These are phyloP conservation scores for Cladopsammia gracilis DNA, from an alignment of 64 coral and sea anemone species.

Conservation along the genomic window DNA sequence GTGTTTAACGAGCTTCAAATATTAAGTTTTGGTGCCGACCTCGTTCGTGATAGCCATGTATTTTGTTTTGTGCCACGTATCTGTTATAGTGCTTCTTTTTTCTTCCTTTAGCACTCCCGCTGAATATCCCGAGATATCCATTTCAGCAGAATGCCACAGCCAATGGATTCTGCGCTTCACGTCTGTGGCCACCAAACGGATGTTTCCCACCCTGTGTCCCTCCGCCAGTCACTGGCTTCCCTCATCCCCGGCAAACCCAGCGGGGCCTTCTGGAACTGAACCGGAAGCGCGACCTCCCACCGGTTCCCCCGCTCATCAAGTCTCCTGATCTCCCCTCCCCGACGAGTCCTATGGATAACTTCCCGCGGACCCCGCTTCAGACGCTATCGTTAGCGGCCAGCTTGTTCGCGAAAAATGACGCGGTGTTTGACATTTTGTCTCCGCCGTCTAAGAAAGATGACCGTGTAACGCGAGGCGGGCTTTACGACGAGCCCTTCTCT, in stretches of 20 bases:
- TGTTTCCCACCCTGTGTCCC: constrained; percentile 25
- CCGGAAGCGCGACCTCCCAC: constrained; percentile 54
- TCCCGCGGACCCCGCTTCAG: constrained; percentile 16
- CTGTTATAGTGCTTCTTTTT: neutral
- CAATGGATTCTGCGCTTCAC: constrained; percentile 53
- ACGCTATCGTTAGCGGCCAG: constrained; percentile 29
- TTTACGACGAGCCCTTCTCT: constrained; percentile 37
- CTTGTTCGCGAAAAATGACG: constrained; percentile 24
- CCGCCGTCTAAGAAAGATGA: constrained; percentile 6
- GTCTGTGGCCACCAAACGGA: constrained; percentile 70
- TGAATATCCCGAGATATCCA: neutral
- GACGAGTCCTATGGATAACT: constrained; percentile 48
- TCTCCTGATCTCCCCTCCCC: constrained; percentile 60
- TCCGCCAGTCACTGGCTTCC: constrained; percentile 13
- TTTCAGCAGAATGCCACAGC: neutral
- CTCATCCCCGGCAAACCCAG: constrained; percentile 9
- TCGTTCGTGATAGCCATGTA: too few relatives aligned
- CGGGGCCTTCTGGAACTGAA: neutral
- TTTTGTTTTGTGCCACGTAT: neutral
- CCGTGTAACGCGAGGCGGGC: constrained; percentile 22
- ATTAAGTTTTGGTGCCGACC: too few relatives aligned
- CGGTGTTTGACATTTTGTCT: neutral
- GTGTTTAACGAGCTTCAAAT: too few relatives aligned
- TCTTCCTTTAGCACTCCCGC: neutral
- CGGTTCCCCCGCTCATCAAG: constrained; percentile 68